Base-by-base conservation (phyloP, 2,113 vertebrate genomes). In the Carettochelys insculpta region DNA sequence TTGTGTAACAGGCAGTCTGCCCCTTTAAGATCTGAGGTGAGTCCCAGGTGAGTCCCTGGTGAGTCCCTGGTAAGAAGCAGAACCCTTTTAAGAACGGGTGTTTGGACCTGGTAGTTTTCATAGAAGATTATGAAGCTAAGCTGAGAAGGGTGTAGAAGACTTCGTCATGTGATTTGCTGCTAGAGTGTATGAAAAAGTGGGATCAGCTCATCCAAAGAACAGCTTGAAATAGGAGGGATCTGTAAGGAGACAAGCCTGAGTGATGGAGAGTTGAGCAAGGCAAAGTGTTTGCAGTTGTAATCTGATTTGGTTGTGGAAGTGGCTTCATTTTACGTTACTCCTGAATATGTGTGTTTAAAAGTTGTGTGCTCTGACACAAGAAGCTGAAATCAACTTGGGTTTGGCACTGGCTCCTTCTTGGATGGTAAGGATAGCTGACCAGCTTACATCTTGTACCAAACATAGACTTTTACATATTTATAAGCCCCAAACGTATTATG, bases 21-120 rank as follows among this genome's bases (percentile, higher is more conserved):
- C 45, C 73, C 92, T 91, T 65, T 88, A 77, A 92, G 84, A 85
- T 52, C 52, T 85, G 31, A 17, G 48, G 50, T 93, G 65, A n/a
- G 14, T n/a, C 34, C n/a, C n/a, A n/a, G n/a, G n/a, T 61, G 31
- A 31, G 34, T 6, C 34, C 31, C n/a, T n/a, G 19, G 58, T 17
- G 31, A 61, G 34, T n/a, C 31, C 58, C 58, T n/a, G 31, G n/a
- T 61, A 19, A n/a, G 38, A 73, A 38, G 38, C 38, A 73, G 20
- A 43, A 25, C 12, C 22, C n/a, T 9, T 73, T 73, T 73, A 73
- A 73, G 38, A 73, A 73, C 20, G 25, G 38, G 22, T 25, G 22
- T 43, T 73, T 25, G 24, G 68, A 38, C 5, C 38, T 73, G n/a
- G 38, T 41, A 73, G 38, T 43, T 73, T 73, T 38, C 68, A 73